Percentiles rank a stretch among this genome's conserved stretches.
Evolutionary conservation across 2,888 invertebrate genomes (phyloP).

Genomic region (Eudasyphora cyanicolor): DNA sequence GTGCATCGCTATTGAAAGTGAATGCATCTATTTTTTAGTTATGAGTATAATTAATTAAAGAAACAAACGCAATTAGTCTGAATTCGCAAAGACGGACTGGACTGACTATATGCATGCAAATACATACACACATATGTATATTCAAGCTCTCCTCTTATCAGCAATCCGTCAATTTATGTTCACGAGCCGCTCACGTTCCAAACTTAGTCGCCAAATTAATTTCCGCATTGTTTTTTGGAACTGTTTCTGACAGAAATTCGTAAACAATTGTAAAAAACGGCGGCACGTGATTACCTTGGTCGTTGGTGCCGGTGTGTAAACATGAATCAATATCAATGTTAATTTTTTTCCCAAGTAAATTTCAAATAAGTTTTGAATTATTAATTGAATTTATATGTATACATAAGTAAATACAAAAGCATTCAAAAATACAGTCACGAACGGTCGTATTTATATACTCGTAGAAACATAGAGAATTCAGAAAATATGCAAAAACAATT

Average conservation of each 20-base stretch:
- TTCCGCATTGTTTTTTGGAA: slow-evolving; percentile 4
- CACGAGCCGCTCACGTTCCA: background rate
- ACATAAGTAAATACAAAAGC: background rate
- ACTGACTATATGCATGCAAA: background rate
- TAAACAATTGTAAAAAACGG: background rate
- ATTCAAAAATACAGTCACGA: too few relatives aligned
- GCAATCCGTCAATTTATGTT: too few relatives aligned
- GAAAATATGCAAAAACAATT: too few relatives aligned
- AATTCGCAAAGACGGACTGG: background rate
- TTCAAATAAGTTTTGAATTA: background rate
- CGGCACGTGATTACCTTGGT: slow-evolving; percentile 12
- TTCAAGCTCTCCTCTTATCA: too few relatives aligned
- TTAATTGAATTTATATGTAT: background rate
- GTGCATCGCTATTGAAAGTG: slow-evolving; percentile 4
- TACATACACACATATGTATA: background rate
- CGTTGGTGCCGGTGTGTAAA: background rate
- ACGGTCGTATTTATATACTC: too few relatives aligned
- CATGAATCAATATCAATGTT: background rate
- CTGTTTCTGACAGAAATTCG: background rate
- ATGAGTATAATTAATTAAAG: background rate
- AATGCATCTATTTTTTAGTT: background rate
- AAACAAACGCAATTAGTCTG: background rate
- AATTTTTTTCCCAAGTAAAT: background rate
- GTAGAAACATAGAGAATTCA: too few relatives aligned
- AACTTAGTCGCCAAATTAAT: background rate